Evolutionary conservation across 2,113 vertebrate genomes (phyloP).

Genomic region (Antennarius striatus): DNA sequence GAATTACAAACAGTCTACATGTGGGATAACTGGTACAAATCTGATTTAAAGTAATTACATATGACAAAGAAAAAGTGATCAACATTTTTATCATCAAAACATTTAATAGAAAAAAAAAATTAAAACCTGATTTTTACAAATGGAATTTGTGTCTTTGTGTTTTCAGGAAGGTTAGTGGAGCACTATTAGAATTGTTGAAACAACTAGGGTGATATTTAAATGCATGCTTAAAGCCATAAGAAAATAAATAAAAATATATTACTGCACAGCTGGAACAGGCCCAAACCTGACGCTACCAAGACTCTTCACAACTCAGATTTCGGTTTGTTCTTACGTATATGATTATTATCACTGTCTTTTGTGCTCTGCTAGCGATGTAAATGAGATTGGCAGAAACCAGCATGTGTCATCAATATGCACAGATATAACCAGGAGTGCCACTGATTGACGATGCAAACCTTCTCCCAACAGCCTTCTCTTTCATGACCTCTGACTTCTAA

Average conservation of each 20-base stretch:
- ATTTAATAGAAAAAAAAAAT: neutral
- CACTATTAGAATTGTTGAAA: neutral
- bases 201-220: neutral
- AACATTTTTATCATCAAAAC: neutral
- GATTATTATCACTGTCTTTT: conserved; percentile 35
- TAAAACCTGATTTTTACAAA: too few relatives aligned
- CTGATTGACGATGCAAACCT: conserved; percentile 80
- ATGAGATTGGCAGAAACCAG: conserved; percentile 59
- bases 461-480: conserved; percentile 84
- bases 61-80: neutral
- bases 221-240: neutral
- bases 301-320: neutral
- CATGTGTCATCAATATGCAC: conserved; percentile 58
- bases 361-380: conserved; percentile 64
- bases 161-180: neutral
- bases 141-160: too few relatives aligned
- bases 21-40: neutral
- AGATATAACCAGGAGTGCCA: conserved; percentile 65
- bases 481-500: conserved; percentile 86
- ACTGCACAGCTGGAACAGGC: neutral
- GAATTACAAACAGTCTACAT: neutral
- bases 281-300: neutral
- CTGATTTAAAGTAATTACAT: neutral
- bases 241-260: neutral
- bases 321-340: conserved; percentile 15